Conservation (phyloP, 2,797 vertebrate genomes). For the Orestias chungarensis region DNA sequence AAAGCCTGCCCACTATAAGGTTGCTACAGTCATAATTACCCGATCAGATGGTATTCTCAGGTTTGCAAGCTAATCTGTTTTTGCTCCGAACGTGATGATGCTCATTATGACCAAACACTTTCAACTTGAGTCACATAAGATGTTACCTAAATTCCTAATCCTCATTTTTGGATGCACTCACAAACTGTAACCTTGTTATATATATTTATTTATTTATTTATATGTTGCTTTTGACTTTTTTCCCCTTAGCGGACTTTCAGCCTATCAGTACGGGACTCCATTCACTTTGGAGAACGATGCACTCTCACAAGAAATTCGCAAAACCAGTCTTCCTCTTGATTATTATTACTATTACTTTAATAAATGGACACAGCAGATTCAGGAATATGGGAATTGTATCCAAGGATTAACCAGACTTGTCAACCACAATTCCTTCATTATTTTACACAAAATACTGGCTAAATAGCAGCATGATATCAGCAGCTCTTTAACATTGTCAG, state of each 20-base stretch:
- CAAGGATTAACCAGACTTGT: background rate
- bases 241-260: background rate
- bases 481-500: conserved; percentile 28
- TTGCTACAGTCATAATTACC: background rate
- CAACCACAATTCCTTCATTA: background rate
- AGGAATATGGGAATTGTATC: background rate
- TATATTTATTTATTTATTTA: too few relatives aligned
- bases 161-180: too few relatives aligned
- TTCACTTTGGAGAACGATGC: background rate
- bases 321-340: too few relatives aligned
- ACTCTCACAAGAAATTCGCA: background rate
- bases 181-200: background rate
- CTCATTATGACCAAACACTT: background rate
- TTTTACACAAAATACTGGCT: too few relatives aligned
- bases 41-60: background rate
- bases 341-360: too few relatives aligned
- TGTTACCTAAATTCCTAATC: background rate
- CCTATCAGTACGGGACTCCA: background rate
- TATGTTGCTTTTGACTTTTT: background rate
- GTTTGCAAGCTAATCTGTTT: background rate
- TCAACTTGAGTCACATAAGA: background rate
- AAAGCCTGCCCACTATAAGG: background rate
- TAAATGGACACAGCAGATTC: background rate
- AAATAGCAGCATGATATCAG: background rate
- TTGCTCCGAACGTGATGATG: background rate